phyloP scores from a whole-genome alignment of 2,888 invertebrate species.

The Hydriomena furcata region DNA sequence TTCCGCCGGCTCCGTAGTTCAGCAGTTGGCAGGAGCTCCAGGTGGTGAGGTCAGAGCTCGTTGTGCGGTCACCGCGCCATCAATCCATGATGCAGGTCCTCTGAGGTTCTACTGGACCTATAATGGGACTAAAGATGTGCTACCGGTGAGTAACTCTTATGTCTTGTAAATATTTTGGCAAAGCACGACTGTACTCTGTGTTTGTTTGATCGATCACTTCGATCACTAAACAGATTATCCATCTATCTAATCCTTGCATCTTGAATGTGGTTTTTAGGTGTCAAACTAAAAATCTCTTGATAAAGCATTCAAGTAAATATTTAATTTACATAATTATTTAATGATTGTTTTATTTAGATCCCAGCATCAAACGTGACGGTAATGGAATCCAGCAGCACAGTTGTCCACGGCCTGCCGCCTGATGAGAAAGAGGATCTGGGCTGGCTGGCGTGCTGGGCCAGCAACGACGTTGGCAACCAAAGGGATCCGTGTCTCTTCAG shows the following conservation, averaged over 20 bases:
- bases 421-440: constrained; percentile 87
- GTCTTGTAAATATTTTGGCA: no score
- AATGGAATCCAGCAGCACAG: constrained; percentile 82
- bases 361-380: constrained; percentile 80
- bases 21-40: constrained; percentile 88
- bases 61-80: constrained; percentile 92
- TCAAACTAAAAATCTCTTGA: no score
- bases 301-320: no score
- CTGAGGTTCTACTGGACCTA: constrained; percentile 93
- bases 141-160: constrained; percentile 86
- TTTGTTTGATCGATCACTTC: no score
- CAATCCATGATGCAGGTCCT: constrained; percentile 84
- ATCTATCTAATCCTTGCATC: no score
- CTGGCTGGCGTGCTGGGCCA: constrained; percentile 94
- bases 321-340: neutral
- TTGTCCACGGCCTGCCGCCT: constrained; percentile 82
- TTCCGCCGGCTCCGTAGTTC: constrained; percentile 87
- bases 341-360: constrained; percentile 54
- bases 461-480: constrained; percentile 92
- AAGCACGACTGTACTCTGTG: no score
- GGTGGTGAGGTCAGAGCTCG: constrained; percentile 89
- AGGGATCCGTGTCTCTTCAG: constrained; percentile 91
- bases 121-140: constrained; percentile 90
- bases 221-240: no score
- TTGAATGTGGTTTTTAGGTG: no score